A percentile compares a stretch with the other conserved stretches of the same genome.
Evolutionary conservation across 1,140 invertebrate genomes (phyloP).

Genomic region (Penaeus chinensis): DNA sequence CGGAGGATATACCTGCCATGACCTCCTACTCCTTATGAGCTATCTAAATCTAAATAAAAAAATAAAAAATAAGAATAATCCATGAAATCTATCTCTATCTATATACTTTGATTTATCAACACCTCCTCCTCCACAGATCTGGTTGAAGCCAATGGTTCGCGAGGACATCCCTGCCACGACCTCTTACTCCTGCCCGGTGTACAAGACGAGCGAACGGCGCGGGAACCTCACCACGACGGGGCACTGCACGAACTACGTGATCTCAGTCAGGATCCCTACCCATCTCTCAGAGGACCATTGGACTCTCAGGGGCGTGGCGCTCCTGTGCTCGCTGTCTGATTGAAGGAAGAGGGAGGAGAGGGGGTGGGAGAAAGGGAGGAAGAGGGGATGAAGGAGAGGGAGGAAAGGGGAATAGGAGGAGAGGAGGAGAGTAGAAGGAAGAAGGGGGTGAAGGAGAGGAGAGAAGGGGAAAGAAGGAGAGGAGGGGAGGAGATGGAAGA

Average conservation of each 20-base stretch:
- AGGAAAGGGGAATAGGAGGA: too few relatives aligned
- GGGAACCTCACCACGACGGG: slow-evolving; percentile 68
- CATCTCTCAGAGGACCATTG: slow-evolving; percentile 69
- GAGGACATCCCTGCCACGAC: slow-evolving; percentile 48
- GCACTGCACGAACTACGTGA: slow-evolving; percentile 73
- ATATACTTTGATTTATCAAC: not conserved
- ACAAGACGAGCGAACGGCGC: slow-evolving; percentile 71
- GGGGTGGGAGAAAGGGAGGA: too few relatives aligned
- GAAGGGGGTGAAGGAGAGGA: too few relatives aligned
- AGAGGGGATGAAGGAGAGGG: too few relatives aligned
- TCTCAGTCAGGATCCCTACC: slow-evolving; percentile 69
- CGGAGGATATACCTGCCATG: slow-evolving; percentile 50
- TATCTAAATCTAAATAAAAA: too few relatives aligned
- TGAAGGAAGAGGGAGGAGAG: slow-evolving; percentile 2
- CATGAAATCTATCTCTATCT: too few relatives aligned
- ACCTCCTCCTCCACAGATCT: slow-evolving; percentile 65
- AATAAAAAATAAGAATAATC: not conserved
- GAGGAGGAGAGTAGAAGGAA: too few relatives aligned
- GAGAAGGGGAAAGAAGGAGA: too few relatives aligned
- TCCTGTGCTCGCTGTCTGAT: slow-evolving; percentile 67
- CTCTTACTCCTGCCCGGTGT: slow-evolving; percentile 70
- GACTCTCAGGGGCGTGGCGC: slow-evolving; percentile 71
- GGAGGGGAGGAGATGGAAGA: too few relatives aligned
- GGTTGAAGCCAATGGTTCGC: slow-evolving; percentile 65
- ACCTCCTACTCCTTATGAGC: slow-evolving; percentile 67